Evolutionary conservation across 2,113 vertebrate species (phyloP).

Genomic region (Corythaixoides concolor): DNA sequence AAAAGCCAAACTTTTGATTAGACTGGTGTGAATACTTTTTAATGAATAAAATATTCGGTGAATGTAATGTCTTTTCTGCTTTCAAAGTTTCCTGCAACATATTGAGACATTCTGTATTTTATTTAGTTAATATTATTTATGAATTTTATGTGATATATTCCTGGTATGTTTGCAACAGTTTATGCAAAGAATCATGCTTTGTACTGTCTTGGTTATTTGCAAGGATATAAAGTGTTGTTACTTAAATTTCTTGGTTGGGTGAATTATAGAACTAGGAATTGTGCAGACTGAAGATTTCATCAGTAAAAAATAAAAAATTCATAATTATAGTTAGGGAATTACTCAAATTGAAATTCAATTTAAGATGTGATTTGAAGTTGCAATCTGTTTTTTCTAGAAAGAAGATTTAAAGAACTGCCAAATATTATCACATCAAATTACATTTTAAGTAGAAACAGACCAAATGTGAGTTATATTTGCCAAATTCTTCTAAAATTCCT

Average conservation of each 20-base stretch:
- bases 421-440: constrained; percentile 6
- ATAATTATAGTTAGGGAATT: not conserved
- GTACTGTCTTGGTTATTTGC: not conserved
- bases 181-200: constrained; percentile 2
- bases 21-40: constrained; percentile 31
- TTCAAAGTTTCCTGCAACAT: constrained; percentile 1
- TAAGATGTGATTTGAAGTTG: not conserved
- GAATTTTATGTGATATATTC: constrained; percentile 22
- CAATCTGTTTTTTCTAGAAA: not conserved
- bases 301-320: not conserved
- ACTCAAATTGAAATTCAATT: not conserved
- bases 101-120: constrained; percentile 21
- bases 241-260: not conserved
- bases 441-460: not conserved
- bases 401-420: not conserved
- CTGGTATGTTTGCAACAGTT: constrained; percentile 26
- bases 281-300: not conserved
- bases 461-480: constrained; percentile 19
- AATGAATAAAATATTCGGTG: constrained; percentile 30
- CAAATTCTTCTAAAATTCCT: not conserved
- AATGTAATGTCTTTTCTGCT: not conserved
- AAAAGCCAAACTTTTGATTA: constrained; percentile 52
- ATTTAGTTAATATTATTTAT: constrained; percentile 11
- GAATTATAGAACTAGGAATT: not conserved
- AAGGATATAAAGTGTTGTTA: not conserved